These are phyloP conservation scores for Pempheris klunzingeri DNA, from an alignment of 2,797 vertebrate species.

Conservation along the genomic window DNA sequence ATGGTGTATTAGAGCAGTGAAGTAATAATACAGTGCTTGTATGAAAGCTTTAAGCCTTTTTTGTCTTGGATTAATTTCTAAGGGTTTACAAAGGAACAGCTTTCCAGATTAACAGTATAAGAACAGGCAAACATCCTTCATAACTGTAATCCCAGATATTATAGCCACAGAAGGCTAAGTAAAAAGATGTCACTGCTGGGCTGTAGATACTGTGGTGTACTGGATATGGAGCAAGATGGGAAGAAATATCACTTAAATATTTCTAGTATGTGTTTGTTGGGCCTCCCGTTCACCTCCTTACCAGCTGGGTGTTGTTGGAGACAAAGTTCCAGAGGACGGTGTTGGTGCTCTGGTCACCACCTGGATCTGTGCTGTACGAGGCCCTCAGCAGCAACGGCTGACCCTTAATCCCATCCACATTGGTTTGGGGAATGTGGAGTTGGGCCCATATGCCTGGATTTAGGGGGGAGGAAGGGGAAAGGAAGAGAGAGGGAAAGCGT, in stretches of 20 bases:
- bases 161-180: conserved; percentile 43
- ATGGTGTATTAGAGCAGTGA: not conserved
- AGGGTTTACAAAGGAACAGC: conserved; percentile 57
- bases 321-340: conserved; percentile 82
- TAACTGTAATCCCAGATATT: conserved; percentile 55
- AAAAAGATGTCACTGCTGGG: not conserved
- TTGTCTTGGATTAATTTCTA: conserved; percentile 61
- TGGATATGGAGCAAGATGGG: not conserved
- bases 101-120: conserved; percentile 67
- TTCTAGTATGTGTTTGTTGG: not conserved
- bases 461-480: not conserved
- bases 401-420: conserved; percentile 85
- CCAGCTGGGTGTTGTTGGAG: conserved; percentile 55
- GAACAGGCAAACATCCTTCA: conserved; percentile 45
- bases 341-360: conserved; percentile 38
- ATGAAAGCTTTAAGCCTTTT: conserved; percentile 34
- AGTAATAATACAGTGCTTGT: not conserved
- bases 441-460: conserved; percentile 73
- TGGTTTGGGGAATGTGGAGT: conserved; percentile 67
- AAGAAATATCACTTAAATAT: not conserved
- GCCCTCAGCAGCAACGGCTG: conserved; percentile 81
- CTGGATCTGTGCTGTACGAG: conserved; percentile 70
- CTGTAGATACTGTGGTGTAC: not conserved
- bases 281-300: conserved; percentile 39
- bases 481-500: not conserved